Conservation (phyloP, 2,113 vertebrate species). For the Benitochromis conjunctus region DNA sequence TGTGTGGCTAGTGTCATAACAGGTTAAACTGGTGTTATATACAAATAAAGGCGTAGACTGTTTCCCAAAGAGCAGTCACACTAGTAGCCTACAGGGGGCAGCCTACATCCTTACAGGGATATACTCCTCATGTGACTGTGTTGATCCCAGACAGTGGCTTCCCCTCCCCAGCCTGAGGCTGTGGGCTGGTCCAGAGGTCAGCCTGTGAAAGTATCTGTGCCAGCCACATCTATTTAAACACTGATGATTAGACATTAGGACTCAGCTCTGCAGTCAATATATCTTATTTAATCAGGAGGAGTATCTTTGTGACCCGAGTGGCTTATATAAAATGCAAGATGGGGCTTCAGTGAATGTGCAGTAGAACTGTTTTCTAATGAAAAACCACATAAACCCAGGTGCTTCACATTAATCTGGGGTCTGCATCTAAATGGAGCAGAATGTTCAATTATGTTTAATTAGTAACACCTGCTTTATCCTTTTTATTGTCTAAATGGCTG, state of each 20-base stretch:
- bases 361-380: not conserved
- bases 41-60: not conserved
- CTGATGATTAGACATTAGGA: not conserved
- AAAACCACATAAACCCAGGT: not conserved
- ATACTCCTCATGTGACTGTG: not conserved
- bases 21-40: not conserved
- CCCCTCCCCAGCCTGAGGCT: not conserved
- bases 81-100: conserved; percentile 29
- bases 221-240: not conserved
- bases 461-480: not conserved
- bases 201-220: not conserved
- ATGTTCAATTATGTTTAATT: not conserved
- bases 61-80: not conserved
- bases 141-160: not conserved
- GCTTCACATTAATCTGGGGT: not conserved
- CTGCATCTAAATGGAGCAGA: not conserved
- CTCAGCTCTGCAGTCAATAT: not conserved
- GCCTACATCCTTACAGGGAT: not conserved
- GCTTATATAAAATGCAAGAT: not conserved
- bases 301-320: not conserved
- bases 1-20: not conserved
- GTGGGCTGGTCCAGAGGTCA: not conserved
- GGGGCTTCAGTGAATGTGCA: not conserved
- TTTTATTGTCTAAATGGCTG: not conserved
- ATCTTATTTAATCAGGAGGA: not conserved